A percentile compares a stretch with the other conserved stretches of the same genome.
These are phyloP conservation scores for Drosophila parvula DNA, from an alignment of 1,140 invertebrate genomes.

Conservation along the genomic window DNA sequence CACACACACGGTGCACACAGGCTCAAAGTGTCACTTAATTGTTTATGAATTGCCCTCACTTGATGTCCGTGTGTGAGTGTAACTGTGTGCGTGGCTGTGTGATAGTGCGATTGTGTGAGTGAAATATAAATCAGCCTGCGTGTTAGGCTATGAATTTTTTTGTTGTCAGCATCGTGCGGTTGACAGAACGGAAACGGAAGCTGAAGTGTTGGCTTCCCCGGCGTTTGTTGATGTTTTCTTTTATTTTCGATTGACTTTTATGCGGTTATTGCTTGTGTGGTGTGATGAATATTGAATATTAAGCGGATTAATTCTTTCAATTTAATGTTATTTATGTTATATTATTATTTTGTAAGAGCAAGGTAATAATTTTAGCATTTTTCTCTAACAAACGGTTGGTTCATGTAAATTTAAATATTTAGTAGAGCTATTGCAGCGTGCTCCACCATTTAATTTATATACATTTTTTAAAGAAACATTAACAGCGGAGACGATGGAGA, in stretches of 20 bases:
- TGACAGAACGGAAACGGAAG: constrained; percentile 47
- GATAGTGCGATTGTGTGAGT: constrained; percentile 34
- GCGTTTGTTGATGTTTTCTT: constrained; percentile 11
- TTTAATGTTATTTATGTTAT: background rate
- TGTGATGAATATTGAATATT: background rate
- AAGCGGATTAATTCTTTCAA: background rate
- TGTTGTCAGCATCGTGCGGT: constrained; percentile 6
- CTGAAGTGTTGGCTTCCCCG: constrained; percentile 8
- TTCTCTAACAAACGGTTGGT: background rate
- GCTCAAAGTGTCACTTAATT: constrained; percentile 70
- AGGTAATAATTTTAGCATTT: too few relatives aligned
- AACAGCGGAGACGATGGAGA: too few relatives aligned
- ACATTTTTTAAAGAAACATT: too few relatives aligned
- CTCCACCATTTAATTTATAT: too few relatives aligned
- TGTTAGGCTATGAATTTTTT: constrained; percentile 54
- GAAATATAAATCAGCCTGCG: constrained; percentile 63
- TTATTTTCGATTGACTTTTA: constrained; percentile 12
- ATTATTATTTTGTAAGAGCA: background rate
- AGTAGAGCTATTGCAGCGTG: too few relatives aligned
- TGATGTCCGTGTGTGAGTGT: constrained; percentile 12
- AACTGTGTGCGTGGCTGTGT: constrained; percentile 1
- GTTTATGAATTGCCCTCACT: constrained; percentile 65
- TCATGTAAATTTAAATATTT: too few relatives aligned
- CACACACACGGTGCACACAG: constrained; percentile 8
- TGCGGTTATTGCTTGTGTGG: constrained; percentile 2